Evolutionary conservation across 2,888 invertebrate genomes (phyloP).

Genomic region (Ceraclea dissimilis): DNA sequence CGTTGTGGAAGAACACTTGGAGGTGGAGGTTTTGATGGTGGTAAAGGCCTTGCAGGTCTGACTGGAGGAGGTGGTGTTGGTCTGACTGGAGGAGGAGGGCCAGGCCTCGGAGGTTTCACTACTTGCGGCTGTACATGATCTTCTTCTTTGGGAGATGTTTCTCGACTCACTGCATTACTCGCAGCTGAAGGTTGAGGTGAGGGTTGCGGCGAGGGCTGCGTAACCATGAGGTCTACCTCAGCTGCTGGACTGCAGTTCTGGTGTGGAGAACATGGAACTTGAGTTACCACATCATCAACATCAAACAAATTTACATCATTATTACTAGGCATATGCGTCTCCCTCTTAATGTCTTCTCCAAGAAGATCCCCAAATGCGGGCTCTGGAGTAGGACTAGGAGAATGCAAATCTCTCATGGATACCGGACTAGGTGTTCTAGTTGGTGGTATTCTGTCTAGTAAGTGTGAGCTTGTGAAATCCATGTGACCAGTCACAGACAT

Average conservation of each 20-base stretch:
- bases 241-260: slow-evolving; percentile 21
- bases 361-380: slow-evolving; percentile 55
- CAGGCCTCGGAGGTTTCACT: slow-evolving; percentile 35
- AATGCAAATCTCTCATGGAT: slow-evolving; percentile 71
- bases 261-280: slow-evolving; percentile 22
- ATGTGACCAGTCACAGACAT: slow-evolving; percentile 80
- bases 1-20: slow-evolving; percentile 36
- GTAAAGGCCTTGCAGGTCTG: slow-evolving; percentile 42
- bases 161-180: slow-evolving; percentile 32
- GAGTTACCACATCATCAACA: slow-evolving; percentile 27
- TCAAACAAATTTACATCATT: slow-evolving; percentile 36
- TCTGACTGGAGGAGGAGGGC: slow-evolving; percentile 30
- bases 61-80: slow-evolving; percentile 44
- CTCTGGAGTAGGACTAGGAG: slow-evolving; percentile 77
- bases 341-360: slow-evolving; percentile 41
- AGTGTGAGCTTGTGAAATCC: slow-evolving; percentile 79
- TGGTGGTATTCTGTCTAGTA: slow-evolving; percentile 74
- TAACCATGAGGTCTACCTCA: slow-evolving; percentile 26
- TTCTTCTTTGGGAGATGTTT: slow-evolving; percentile 29
- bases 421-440: slow-evolving; percentile 84
- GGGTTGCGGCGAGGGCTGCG: slow-evolving; percentile 26
- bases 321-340: slow-evolving; percentile 12
- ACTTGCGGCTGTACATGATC: slow-evolving; percentile 39
- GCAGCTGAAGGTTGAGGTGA: slow-evolving; percentile 24
- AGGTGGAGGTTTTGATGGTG: slow-evolving; percentile 41